Conservation (phyloP, 2,888 invertebrate genomes). For the Noctua fimbriata region DNA sequence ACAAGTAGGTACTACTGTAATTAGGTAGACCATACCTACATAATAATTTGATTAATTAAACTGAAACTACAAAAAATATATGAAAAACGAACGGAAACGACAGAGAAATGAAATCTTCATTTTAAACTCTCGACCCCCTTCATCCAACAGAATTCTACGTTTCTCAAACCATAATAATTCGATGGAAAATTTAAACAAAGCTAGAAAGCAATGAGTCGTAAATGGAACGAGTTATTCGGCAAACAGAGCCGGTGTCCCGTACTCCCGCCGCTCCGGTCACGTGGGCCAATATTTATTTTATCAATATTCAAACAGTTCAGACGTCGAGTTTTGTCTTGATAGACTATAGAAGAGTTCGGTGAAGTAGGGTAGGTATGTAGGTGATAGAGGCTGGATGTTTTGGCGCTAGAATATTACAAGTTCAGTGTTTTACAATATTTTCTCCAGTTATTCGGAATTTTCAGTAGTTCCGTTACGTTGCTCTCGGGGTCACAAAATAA, state of each 20-base stretch:
- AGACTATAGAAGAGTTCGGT: constrained; percentile 50
- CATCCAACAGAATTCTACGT: constrained; percentile 27
- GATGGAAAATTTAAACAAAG: constrained; percentile 54
- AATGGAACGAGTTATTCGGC: constrained; percentile 63
- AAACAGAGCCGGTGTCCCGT: constrained; percentile 58
- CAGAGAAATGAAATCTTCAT: not conserved
- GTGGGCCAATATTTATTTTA: constrained; percentile 86
- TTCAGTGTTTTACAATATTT: not conserved
- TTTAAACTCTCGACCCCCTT: not conserved
- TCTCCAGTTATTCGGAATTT: not conserved
- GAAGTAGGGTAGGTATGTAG: constrained; percentile 6
- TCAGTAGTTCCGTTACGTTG: not conserved
- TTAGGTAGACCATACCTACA: not conserved
- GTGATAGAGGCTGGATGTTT: not conserved
- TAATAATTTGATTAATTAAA: not conserved
- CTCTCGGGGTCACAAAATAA: not conserved
- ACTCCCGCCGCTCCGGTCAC: constrained; percentile 73
- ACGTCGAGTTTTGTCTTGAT: constrained; percentile 71
- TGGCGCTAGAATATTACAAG: not conserved
- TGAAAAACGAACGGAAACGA: too few relatives aligned
- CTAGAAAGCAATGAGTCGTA: constrained; percentile 64
- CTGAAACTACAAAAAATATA: not conserved
- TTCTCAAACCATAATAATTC: constrained; percentile 43
- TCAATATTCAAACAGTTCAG: constrained; percentile 85
- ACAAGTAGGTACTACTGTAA: too few relatives aligned